Base-by-base conservation (phyloP, 2,888 invertebrate species). In the Caenorhabditis uteleia region DNA sequence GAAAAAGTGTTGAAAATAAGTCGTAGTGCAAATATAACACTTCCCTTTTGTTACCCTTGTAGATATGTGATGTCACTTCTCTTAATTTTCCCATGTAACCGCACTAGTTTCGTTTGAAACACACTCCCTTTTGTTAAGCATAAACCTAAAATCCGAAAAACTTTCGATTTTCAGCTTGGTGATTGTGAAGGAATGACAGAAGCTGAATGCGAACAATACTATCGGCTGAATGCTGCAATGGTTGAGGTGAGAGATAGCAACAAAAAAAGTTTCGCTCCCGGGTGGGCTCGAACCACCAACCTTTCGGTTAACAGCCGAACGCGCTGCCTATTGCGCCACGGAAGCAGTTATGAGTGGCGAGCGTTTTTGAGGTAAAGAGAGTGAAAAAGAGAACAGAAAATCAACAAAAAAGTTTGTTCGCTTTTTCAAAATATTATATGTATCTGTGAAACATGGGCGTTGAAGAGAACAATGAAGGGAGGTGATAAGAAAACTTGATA, bases 241-340 rank as follows among this genome's bases (percentile, higher is more conserved):
- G 70, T 75, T 27, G 75, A 70, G 62, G 66, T 72, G 20, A 29
- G 34, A 10, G 14, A n/a, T n/a, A n/a, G n/a, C n/a, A n/a, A n/a
- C n/a, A n/a, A n/a, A 62, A 61, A 69, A 55, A 34, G 20, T 53
- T 67, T 67, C 74, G 69, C 76, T 74, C 75, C 77, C 74, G 78
- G 78, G 77, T 78, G 78, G 78, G 74, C 74, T 78, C 70, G 78
- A 78, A 78, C 78, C 77, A 78, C 77, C 78, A 77, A 78, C 78
- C 78, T 78, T 78, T 78, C 78, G 78, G 78, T 78, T 78, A 78
- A 78, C 78, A 78, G 78, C 78, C 78, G 78, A 78, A 78, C 78
- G 78, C 78, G 78, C 78, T 78, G 70, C 73, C 73, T 68, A 73
- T 73, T 73, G 73, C 73, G 73, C 73, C 73, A 73, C 73, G 70